These are phyloP conservation scores for Drosophila littoralis DNA, from an alignment of 1,140 invertebrate species.

Conservation along the genomic window DNA sequence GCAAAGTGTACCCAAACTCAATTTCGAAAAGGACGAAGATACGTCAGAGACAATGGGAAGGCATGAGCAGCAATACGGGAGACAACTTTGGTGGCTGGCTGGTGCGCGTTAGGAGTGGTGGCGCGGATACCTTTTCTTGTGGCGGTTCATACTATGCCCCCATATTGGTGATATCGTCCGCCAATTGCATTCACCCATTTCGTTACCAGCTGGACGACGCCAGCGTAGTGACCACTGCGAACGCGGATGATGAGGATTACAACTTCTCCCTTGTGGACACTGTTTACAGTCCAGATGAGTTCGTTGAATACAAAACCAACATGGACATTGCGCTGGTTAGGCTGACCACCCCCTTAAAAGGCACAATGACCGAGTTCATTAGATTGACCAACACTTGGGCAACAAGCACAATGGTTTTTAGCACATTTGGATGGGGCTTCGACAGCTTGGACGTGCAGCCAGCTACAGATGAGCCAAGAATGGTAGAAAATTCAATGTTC, in stretches of 20 bases:
- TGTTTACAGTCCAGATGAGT: constrained; percentile 26
- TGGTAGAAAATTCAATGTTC: too few species aligned
- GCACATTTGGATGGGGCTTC: constrained; percentile 37
- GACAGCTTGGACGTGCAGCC: constrained; percentile 3
- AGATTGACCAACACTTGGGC: constrained; percentile 4
- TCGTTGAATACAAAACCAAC: not conserved
- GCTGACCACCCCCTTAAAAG: constrained; percentile 23
- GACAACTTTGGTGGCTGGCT: constrained; percentile 45
- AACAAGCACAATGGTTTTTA: not conserved
- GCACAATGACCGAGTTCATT: constrained; percentile 43
- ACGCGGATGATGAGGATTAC: not conserved
- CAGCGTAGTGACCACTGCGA: constrained; percentile 28
- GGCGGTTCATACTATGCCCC: constrained; percentile 40
- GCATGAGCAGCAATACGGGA: constrained; percentile 13
- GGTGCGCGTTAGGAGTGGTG: constrained; percentile 16
- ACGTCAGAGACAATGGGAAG: constrained; percentile 22
- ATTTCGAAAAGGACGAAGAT: not conserved
- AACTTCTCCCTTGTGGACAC: constrained; percentile 14
- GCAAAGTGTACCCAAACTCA: constrained; percentile 15
- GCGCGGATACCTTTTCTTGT: constrained; percentile 8
- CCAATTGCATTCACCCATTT: constrained; percentile 39
- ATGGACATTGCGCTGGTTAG: constrained; percentile 45
- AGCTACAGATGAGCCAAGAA: not conserved
- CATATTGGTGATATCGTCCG: constrained; percentile 39
- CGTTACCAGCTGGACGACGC: constrained; percentile 7